Evolutionary conservation across 2,888 invertebrate genomes (phyloP).

Genomic region (Axea sp.): DNA sequence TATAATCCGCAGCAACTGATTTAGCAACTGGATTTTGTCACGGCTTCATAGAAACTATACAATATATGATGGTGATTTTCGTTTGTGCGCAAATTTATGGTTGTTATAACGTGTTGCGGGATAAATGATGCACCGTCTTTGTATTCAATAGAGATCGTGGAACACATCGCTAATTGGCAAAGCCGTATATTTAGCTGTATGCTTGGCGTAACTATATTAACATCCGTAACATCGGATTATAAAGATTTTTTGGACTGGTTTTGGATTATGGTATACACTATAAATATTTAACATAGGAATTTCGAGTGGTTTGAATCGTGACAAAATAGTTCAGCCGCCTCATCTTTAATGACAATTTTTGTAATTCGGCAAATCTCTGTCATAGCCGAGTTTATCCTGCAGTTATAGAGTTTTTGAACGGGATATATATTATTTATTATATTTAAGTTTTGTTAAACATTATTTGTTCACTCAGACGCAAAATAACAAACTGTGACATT

Average conservation of each 20-base stretch:
- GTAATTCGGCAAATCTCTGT: no score
- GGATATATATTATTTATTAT: no score
- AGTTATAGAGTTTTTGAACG: no score
- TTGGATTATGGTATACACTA: no score
- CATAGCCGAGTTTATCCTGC: no score
- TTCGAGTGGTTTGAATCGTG: slow-evolving; percentile 1
- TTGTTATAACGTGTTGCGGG: slow-evolving; percentile 11
- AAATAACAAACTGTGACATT: no score
- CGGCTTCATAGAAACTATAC: slow-evolving; percentile 19
- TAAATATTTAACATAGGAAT: background rate
- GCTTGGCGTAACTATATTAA: slow-evolving; percentile 61
- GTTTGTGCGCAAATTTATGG: slow-evolving; percentile 23
- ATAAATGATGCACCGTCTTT: slow-evolving; percentile 22
- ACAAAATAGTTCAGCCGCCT: no score
- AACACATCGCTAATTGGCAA: slow-evolving; percentile 61
- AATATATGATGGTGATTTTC: slow-evolving; percentile 30
- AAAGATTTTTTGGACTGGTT: slow-evolving; percentile 12
- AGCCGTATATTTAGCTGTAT: slow-evolving; percentile 56
- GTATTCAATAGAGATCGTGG: slow-evolving; percentile 26
- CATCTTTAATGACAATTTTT: no score
- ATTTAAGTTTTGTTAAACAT: no score
- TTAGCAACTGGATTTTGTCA: slow-evolving; percentile 48
- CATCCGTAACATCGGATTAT: slow-evolving; percentile 47
- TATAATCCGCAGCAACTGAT: slow-evolving; percentile 16
- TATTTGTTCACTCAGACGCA: no score